Base-by-base conservation (phyloP, 2,797 vertebrate species). In the Tapirus indicus region DNA sequence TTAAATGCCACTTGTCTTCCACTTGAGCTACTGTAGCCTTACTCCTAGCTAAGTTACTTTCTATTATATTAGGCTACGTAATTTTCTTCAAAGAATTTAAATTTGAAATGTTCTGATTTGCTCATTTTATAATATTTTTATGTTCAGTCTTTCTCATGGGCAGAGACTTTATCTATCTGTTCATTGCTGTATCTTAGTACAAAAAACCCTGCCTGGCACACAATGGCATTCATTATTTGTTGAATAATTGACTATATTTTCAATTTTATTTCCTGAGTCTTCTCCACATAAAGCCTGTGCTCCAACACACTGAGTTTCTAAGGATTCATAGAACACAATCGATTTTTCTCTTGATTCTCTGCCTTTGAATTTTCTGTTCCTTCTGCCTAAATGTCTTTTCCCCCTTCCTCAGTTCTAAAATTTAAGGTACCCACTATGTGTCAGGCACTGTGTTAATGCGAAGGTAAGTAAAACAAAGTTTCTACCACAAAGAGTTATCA, bases 41-140 rank as follows among this genome's bases (percentile, higher is more conserved):
- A 41, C 12, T n/a, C 38, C 66, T 72, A 6, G 32, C 4, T 68
- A 71, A 58, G 41, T 74, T 85, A 71, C 32, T 92, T 58, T 75
- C 44, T n/a, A 35, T 75, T 13, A 18, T 16, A 21, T 35, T 10
- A 93, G 21, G n/a, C 5, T 49, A 66, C 5, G 1, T 38, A 35
- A 85, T 90, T 92, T 86, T 87, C 60, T 64, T 80, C 20, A 71
- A 92, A 85, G 17, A 75, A 44, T 62, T 88, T 79, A 35, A 13
- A 56, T 92, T 90, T 66, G 29, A 68, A 92, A 79, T 17, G 12
- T 54, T 66, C 60, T 68, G 32, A 64, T 74, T 56, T 94, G 1
- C 41, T 94, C 77, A 38, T 75, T 68, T 80, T 89, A 23, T 85
- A 82, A 27, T 35, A 89, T 47, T 96, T 90, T 78, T 60, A 68